Evolutionary conservation across 2,113 vertebrate genomes (phyloP).

Genomic region (Artemisiospiza belli): DNA sequence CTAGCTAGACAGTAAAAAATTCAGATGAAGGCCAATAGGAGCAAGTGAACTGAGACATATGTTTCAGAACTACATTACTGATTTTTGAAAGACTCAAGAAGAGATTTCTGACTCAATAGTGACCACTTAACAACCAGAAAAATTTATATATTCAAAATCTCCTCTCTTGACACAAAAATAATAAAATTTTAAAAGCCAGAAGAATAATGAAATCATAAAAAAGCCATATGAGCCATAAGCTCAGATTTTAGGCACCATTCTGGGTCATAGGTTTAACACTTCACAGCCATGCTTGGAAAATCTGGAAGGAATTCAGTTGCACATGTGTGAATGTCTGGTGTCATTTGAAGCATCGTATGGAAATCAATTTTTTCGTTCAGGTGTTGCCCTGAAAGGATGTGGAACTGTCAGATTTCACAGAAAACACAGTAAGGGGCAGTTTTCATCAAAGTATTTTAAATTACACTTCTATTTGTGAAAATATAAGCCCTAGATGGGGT

Average conservation of each 20-base stretch:
- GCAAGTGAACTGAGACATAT: neutral
- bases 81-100: neutral
- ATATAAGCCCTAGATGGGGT: neutral
- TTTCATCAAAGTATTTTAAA: neutral
- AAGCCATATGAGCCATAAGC: neutral
- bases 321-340: neutral
- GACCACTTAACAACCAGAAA: neutral
- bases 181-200: neutral
- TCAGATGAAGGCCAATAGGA: neutral
- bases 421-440: neutral
- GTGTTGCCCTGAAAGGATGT: neutral
- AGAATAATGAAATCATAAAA: neutral
- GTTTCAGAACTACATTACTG: neutral
- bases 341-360: neutral
- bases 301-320: neutral
- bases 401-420: neutral
- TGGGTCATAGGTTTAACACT: neutral
- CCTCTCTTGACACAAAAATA: neutral
- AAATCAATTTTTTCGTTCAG: neutral
- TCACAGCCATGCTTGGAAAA: neutral
- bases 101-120: neutral
- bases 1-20: neutral
- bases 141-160: neutral
- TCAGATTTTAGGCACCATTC: neutral
- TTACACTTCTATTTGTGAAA: neutral